Evolutionary conservation across 2,113 vertebrate genomes (phyloP).

Genomic region (Scalopus aquaticus): DNA sequence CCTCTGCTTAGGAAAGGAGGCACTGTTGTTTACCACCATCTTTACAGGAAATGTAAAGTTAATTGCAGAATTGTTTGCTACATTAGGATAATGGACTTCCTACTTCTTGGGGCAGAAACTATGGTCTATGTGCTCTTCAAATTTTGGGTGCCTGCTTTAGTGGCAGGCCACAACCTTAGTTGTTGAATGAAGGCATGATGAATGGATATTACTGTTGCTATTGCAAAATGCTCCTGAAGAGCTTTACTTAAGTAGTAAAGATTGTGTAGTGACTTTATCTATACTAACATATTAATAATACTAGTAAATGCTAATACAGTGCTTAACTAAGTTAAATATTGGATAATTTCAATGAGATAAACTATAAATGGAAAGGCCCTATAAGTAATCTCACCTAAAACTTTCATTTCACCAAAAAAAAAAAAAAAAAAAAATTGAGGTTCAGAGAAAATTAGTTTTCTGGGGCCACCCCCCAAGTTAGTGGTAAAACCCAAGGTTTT

Average conservation of each 20-base stretch:
- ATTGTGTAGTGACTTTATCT: not conserved
- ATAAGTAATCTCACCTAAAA: conserved; percentile 22
- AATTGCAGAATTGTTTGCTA: conserved; percentile 18
- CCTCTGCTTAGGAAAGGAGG: not conserved
- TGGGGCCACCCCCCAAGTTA: not conserved
- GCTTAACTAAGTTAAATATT: conserved; percentile 5
- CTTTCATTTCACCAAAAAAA: not conserved
- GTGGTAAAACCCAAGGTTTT: not conserved
- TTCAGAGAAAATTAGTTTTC: not conserved
- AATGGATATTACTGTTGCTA: not conserved
- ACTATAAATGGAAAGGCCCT: not conserved
- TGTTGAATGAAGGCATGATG: not conserved
- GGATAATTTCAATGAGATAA: conserved; percentile 18
- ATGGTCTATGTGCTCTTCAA: not conserved
- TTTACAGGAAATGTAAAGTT: conserved; percentile 7
- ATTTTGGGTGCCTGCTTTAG: not conserved
- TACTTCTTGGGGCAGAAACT: not conserved
- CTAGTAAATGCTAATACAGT: not conserved
- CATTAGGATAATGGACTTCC: not conserved
- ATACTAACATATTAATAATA: not conserved
- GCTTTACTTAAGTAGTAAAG: not conserved
- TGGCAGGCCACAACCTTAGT: too few relatives aligned
- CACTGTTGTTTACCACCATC: not conserved
- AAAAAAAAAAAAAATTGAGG: not conserved
- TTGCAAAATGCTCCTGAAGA: not conserved